Evolutionary conservation across 2,113 vertebrate species (phyloP).

Genomic region (Siniperca chuatsi): DNA sequence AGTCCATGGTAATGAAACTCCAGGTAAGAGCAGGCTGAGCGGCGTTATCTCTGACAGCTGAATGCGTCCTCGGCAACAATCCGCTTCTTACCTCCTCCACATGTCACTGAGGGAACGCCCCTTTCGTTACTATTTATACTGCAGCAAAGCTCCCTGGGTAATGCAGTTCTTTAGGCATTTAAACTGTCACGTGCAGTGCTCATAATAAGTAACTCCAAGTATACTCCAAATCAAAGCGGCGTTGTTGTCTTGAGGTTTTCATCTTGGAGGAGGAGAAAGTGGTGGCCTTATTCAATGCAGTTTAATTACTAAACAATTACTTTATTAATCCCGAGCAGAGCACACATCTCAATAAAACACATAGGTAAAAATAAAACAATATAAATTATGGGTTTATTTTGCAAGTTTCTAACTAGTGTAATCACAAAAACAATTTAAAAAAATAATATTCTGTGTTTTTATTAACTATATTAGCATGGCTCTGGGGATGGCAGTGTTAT

Average conservation of each 20-base stretch:
- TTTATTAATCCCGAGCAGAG: not conserved
- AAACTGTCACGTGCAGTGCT: not conserved
- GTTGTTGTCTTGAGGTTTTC: not conserved
- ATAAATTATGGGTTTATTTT: not conserved
- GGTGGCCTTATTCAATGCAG: not conserved
- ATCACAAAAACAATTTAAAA: not conserved
- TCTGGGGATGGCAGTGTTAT: not conserved
- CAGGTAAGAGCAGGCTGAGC: slow-evolving; percentile 73
- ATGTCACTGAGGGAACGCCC: slow-evolving; percentile 81
- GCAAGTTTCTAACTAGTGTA: too few relatives aligned
- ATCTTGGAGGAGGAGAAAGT: not conserved
- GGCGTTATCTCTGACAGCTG: slow-evolving; percentile 79
- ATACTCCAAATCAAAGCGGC: not conserved
- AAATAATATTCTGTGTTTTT: not conserved
- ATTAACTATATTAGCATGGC: not conserved
- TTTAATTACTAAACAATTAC: not conserved
- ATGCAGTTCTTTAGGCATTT: slow-evolving; percentile 61
- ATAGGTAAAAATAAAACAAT: not conserved
- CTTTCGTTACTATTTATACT: slow-evolving; percentile 72
- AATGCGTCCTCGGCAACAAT: slow-evolving; percentile 75
- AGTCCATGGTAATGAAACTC: slow-evolving; percentile 82
- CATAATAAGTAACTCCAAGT: not conserved
- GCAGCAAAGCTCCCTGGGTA: slow-evolving; percentile 75
- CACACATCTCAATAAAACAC: not conserved
- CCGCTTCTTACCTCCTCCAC: slow-evolving; percentile 84